phyloP scores from a whole-genome alignment of 2,888 invertebrate species.

The Drosophila sordidula region DNA sequence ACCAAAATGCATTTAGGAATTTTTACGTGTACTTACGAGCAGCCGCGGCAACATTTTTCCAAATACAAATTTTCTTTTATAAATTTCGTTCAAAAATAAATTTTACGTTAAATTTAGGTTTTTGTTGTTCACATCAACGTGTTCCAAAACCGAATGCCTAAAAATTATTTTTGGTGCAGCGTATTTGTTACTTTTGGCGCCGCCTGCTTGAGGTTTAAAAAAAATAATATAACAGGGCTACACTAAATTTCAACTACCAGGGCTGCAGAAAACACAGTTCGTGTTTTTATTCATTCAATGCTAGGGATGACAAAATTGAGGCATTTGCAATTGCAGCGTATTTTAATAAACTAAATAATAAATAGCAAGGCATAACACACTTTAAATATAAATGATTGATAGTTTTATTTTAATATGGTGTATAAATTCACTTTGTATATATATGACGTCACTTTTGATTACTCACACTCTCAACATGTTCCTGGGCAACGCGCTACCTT shows the following conservation, averaged over 20 bases:
- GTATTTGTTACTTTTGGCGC: slow-evolving; percentile 34
- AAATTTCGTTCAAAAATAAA: neutral
- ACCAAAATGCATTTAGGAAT: slow-evolving; percentile 16
- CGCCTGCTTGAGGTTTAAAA: slow-evolving; percentile 32
- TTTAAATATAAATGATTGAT: no score
- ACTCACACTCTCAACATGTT: slow-evolving; percentile 26
- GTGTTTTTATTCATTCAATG: neutral
- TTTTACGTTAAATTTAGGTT: slow-evolving; percentile 33
- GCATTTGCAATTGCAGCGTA: no score
- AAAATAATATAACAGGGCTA: slow-evolving; percentile 22
- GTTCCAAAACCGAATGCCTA: slow-evolving; percentile 7
- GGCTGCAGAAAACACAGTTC: slow-evolving; percentile 9
- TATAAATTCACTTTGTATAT: neutral
- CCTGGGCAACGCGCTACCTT: slow-evolving; percentile 29
- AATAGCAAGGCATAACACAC: neutral
- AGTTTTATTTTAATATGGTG: no score
- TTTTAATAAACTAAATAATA: neutral
- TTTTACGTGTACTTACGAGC: slow-evolving; percentile 31
- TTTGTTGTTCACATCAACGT: slow-evolving; percentile 3
- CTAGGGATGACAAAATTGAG: slow-evolving; percentile 4
- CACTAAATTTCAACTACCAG: neutral
- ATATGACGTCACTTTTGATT: slow-evolving; percentile 21
- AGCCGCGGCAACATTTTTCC: slow-evolving; percentile 34
- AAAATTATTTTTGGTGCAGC: neutral
- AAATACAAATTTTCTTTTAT: slow-evolving; percentile 1